phyloP scores from a whole-genome alignment of 2,797 vertebrate species.

The Urocyon cinereoargenteus region DNA sequence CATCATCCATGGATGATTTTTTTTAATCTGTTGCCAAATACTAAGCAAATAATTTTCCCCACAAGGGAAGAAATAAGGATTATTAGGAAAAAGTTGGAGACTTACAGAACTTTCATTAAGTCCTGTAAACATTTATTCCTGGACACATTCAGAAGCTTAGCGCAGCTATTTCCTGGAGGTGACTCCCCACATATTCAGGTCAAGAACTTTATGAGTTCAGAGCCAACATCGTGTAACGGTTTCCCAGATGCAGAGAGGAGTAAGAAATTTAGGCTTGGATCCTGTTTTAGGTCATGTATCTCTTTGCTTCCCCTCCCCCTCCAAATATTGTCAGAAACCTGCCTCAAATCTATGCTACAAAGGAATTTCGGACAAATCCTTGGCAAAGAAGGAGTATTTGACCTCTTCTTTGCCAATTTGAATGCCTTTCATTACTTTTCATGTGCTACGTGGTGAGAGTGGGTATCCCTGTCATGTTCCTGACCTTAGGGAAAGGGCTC shows the following conservation, averaged over 20 bases:
- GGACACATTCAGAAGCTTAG: background rate
- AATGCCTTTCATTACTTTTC: too few relatives aligned
- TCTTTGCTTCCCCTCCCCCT: background rate
- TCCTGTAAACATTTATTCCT: background rate
- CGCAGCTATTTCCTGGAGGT: background rate
- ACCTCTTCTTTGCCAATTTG: too few relatives aligned
- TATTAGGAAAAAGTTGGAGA: background rate
- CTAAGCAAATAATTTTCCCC: background rate
- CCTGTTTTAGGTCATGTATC: too few relatives aligned
- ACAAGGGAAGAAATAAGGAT: background rate
- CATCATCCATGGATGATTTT: too few relatives aligned
- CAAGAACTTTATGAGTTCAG: background rate
- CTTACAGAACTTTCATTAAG: background rate
- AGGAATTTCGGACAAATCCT: background rate
- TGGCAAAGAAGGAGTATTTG: too few relatives aligned
- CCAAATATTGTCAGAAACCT: background rate
- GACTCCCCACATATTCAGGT: background rate
- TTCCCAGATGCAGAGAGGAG: background rate
- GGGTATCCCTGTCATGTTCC: too few relatives aligned
- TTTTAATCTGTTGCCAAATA: background rate
- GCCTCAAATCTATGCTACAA: background rate
- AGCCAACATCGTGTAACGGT: background rate
- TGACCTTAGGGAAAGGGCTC: too few relatives aligned
- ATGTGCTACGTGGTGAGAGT: too few relatives aligned
- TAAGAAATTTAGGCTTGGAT: background rate